Evolutionary conservation across 2,888 invertebrate species (phyloP), one percentile per base, ranked within the genome.

Genomic region (Bruchidius siliquastri): DNA sequence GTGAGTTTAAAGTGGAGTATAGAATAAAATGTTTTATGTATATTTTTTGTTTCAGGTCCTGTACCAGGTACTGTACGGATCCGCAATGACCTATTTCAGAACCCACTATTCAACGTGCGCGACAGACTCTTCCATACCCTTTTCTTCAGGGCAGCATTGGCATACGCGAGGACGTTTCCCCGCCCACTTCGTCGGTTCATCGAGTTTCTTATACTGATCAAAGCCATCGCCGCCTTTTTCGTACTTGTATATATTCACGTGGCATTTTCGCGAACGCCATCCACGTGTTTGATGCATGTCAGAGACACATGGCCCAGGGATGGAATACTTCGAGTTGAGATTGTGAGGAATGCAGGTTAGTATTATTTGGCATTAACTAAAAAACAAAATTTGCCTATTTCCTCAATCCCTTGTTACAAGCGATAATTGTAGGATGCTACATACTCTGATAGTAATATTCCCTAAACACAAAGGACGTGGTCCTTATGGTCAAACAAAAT

Each of bases 191-290:
- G 96, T 82, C 89, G 96, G 83, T 90, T 95, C 81, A 90, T 97
- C 83, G 97, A 96, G 87, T 95, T 95, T 87, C 88, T 93, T 75
- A 90, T 95, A 78, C 88, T 96, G 75, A 86, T 96, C 69, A 94
- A 94, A 90, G 96, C 96, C 2, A 86, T 96, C 78, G 84, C 92
- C 72, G 95, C 97, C 72, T 94, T 99, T 87, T 94, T 95, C 84
- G 93, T 97, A 71, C 89, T 99, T 81, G 93, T 95, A 71, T 99
- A 99, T 86, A 96, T 99, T 83, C 99, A 99, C 85, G 91, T 96
- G 85, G 94, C 95, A 77, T 98, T 98, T 87, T 96, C 97, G 70
- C 92, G 95, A 83, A 92, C 96, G 76, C 97, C 98, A 8, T 95
- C 96, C 73, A 96, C 96, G 81, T 99, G 99, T 86, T 89, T 99